Base-by-base conservation (phyloP, 2,113 vertebrate genomes). In the Apteryx mantelli region DNA sequence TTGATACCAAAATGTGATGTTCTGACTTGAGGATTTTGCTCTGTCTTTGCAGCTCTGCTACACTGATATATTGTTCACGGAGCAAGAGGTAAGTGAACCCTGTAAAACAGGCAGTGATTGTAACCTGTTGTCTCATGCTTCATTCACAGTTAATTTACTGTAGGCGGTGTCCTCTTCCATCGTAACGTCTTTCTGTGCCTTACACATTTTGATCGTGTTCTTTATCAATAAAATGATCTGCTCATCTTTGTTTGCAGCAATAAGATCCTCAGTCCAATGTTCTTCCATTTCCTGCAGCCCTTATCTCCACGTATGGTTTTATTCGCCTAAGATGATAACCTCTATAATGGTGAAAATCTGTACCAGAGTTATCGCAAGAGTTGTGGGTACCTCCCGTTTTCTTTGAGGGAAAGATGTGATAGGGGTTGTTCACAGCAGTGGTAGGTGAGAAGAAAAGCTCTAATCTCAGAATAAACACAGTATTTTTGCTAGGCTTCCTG, bases 11-110 rank as follows among this genome's bases (percentile, higher is more conserved):
- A 60, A 22, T 17, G 11, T 18, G 50, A 36, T 36, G 9, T 44
- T 58, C 69, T 89, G 83, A 20, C 80, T 75, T 58, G 75, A 52
- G 66, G 44, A 64, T 18, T 38, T 21, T 82, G 18, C 93, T 89
- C 68, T 74, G 73, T 46, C 88, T 93, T 98, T 98, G 50, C 97
- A 99, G 99, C 99, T 99, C 28, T 99, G 99, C 74, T 99, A 99
- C 95, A 99, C 99, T 58, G 99, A 99, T 93, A 99, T 99, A 92
- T 98, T 99, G 86, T 99, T 99, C 95, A 99, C 99, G 38, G 99
- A 99, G 81, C 99, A 99, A 93, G 99, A 99, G 99, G 99, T 99
- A 87, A 98, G 99, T 85, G 16, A 50, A 21, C n/a, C 75, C 66
- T 77, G 79, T 36, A 52, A 58, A 85, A 42, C 28, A 63, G 32